Evolutionary conservation across 2,797 vertebrate species (phyloP).

Genomic region (Poecilia gillii): DNA sequence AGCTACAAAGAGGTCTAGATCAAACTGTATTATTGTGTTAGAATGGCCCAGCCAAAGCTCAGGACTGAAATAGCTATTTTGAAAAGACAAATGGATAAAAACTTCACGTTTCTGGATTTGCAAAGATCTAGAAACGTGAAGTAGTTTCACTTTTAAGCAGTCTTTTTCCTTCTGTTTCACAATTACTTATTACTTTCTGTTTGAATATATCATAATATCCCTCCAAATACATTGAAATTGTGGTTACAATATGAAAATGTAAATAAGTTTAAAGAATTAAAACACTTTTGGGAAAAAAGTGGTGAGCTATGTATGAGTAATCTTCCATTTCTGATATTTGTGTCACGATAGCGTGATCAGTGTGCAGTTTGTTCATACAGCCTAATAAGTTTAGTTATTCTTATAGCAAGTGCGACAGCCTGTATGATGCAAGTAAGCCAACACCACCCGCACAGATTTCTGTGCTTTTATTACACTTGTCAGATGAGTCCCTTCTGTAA

Average conservation of each 20-base stretch:
- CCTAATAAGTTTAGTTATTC: slow-evolving; percentile 17
- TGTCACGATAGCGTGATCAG: background rate
- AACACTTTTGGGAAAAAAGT: background rate
- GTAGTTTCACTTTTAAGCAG: background rate
- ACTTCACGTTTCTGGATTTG: background rate
- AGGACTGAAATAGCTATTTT: background rate
- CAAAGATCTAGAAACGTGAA: background rate
- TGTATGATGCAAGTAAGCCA: slow-evolving; percentile 22
- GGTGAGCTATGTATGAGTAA: background rate
- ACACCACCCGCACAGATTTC: slow-evolving; percentile 20
- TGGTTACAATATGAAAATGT: background rate
- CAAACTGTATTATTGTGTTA: background rate
- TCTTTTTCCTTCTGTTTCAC: background rate
- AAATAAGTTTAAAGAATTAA: background rate
- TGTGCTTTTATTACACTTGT: slow-evolving; percentile 33
- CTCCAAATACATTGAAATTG: background rate
- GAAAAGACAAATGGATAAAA: background rate
- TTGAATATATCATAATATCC: background rate
- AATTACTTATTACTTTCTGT: background rate
- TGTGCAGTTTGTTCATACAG: slow-evolving; percentile 5
- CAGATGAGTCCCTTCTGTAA: slow-evolving; percentile 37
- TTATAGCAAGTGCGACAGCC: slow-evolving; percentile 12
- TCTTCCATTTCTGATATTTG: background rate
- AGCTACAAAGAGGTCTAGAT: background rate
- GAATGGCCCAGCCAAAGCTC: background rate